Evolutionary conservation across 2,113 vertebrate genomes (phyloP), one percentile per base, ranked within the genome.

Genomic region (Genyomyrus donnyi): DNA sequence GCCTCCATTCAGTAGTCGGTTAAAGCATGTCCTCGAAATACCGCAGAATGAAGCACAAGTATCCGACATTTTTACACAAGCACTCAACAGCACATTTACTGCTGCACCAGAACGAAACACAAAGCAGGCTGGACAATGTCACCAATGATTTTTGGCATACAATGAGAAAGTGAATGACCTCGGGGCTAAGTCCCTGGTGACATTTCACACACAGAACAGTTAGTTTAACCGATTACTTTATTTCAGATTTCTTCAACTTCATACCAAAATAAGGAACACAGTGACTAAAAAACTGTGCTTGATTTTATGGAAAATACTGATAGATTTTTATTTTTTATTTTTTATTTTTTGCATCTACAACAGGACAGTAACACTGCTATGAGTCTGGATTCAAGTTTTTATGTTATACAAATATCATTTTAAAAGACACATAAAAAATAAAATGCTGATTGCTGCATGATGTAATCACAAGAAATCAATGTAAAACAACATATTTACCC

Each of bases 61-160:
- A 90, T 91, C 92, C 90, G 89, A 93, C 91, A 9, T 90, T 89
- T 92, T 90, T 87, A 92, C 90, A 95, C 90, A 93, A 92, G 93
- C 93, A 95, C 93, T 92, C 92, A 91, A 93, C 86, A 93, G 87
- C 90, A 94, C 93, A 90, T 88, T 92, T 87, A 94, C 93, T 53
- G 88, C 91, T 93, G 91, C 91, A 93, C 91, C 90, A 88, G 87
- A 92, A 93, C 87, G 93, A 92, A 80, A 94, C 92, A 89, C 11
- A 31, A 92, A 70, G 94, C 87, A 92, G 94, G 92, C 93, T 88
- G 89, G 66, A 93, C 91, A 90, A 90, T 92, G 91, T 89, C 93
- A 31, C 35, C 7, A 17, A 2, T 89, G 27, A 49, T 45, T 66
- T 80, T 31, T 80, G 66, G 27, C 45, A 50, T 74, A 21, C 56